phyloP scores from a whole-genome alignment of 2,888 invertebrate species.

The Lacanobia oleracea region DNA sequence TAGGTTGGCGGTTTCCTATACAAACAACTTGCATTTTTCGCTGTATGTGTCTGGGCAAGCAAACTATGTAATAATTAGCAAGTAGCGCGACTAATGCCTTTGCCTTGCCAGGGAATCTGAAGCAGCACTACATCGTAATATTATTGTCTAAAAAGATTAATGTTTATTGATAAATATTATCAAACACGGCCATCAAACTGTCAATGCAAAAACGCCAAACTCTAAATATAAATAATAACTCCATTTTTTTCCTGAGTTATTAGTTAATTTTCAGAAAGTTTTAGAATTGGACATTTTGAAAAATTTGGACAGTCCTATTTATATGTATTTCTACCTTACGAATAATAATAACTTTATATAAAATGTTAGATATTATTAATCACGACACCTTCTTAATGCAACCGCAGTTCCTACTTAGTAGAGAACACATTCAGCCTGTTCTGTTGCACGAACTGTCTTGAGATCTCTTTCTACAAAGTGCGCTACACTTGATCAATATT shows the following conservation, averaged over 20 bases:
- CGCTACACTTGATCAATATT: conserved; percentile 30
- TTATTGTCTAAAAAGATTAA: conserved; percentile 28
- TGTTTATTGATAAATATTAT: conserved; percentile 48
- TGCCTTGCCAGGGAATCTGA: conserved; percentile 3
- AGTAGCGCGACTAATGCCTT: background rate
- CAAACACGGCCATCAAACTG: conserved; percentile 36
- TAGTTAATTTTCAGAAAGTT: background rate
- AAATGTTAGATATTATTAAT: conserved; percentile 12
- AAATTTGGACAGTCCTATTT: background rate
- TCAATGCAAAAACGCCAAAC: conserved; percentile 27
- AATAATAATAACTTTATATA: conserved; percentile 14
- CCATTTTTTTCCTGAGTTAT: conserved; percentile 8
- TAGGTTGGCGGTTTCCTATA: too few species aligned
- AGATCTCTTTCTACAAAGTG: conserved; percentile 49
- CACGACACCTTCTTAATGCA: conserved; percentile 9
- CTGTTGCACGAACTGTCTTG: conserved; percentile 18
- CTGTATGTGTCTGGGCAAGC: background rate
- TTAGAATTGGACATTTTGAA: background rate
- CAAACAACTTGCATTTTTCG: background rate
- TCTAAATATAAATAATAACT: conserved; percentile 17
- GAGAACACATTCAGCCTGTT: conserved; percentile 31
- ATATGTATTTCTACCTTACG: conserved; percentile 13
- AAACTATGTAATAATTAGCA: background rate
- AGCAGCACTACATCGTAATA: conserved; percentile 12
- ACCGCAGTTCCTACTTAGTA: conserved; percentile 34